Base-by-base conservation (phyloP, 2,113 vertebrate species). In the Trogon surrucura region DNA sequence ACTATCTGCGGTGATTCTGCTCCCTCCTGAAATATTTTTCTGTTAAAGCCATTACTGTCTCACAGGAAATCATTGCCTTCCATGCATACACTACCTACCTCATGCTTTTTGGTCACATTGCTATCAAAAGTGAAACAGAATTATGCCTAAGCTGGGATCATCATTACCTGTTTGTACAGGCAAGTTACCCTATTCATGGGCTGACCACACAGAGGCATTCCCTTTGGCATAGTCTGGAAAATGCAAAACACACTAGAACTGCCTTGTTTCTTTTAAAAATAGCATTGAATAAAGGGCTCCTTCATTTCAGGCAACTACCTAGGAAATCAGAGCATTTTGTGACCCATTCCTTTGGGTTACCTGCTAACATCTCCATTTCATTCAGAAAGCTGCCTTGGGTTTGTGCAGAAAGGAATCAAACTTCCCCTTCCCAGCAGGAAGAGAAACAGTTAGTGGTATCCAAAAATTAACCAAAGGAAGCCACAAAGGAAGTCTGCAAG, bases 11-110 rank as follows among this genome's bases (percentile, higher is more conserved):
- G 57, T 9, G 27, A 85, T 85, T 57, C 90, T 69, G 91, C 47
- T 87, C 80, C 48, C 84, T 95, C 81, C 73, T 34, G 66, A 65
- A 88, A 89, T 27, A 22, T 23, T 71, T 56, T 30, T 65, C 94
- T 94, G 95, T n/a, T 95, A 92, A 96, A 97, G 70, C 29, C 95
- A 93, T 95, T 95, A 94, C 13, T 79, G 73, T 79, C 89, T 97
- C 62, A 18, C 87, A 95, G 94, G 95, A 97, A 95, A 91, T 79
- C 77, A 14, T 81, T 92, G 45, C 87, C 70, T 89, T 70, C 88
- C 77, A 72, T n/a, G 73, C 86, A 70, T 25, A 21, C 62, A 23
- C 9, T 65, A 80, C 91, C 96, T 91, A 75, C 91, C 87, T 94
- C 95, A 70, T 41, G 22, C 57, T 57, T 89, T 81, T 85, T 8